Conservation (phyloP, 1,140 invertebrate species). For the Trichoplusia ni region DNA sequence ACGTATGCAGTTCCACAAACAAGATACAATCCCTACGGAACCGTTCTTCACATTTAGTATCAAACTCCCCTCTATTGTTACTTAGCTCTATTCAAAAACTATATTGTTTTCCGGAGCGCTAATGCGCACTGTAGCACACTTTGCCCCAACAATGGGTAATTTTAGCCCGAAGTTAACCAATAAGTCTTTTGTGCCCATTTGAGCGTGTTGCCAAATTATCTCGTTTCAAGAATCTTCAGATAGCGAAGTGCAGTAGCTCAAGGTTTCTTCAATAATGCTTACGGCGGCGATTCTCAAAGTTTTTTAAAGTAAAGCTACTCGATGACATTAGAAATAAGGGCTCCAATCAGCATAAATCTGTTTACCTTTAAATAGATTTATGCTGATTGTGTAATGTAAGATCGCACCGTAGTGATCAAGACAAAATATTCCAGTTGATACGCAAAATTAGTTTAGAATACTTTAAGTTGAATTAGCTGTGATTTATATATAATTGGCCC, state of each 20-base stretch:
- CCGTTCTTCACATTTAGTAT: not conserved
- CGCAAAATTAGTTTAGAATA: no score
- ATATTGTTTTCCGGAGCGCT: conserved; percentile 11
- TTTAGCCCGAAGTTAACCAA: not conserved
- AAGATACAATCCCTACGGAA: conserved; percentile 12
- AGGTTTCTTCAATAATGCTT: not conserved
- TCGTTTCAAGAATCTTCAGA: no score
- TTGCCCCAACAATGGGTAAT: conserved; percentile 13
- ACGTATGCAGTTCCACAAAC: no score
- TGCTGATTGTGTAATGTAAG: no score
- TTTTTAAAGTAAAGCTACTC: no score
- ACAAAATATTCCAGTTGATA: no score
- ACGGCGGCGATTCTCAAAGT: not conserved
- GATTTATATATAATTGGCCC: no score
- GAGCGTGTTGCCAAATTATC: not conserved
- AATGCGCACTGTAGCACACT: not conserved
- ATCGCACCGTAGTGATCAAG: no score
- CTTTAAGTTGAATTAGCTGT: no score
- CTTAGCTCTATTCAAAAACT: conserved; percentile 26
- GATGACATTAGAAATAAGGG: no score
- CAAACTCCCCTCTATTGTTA: not conserved
- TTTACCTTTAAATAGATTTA: no score
- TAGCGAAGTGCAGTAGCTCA: not conserved
- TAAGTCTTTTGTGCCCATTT: not conserved
- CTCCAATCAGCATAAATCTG: no score